Percentiles rank a stretch among this genome's conserved stretches.
phyloP scores from a whole-genome alignment of 2,797 vertebrate species.

The Sebastes reedi region DNA sequence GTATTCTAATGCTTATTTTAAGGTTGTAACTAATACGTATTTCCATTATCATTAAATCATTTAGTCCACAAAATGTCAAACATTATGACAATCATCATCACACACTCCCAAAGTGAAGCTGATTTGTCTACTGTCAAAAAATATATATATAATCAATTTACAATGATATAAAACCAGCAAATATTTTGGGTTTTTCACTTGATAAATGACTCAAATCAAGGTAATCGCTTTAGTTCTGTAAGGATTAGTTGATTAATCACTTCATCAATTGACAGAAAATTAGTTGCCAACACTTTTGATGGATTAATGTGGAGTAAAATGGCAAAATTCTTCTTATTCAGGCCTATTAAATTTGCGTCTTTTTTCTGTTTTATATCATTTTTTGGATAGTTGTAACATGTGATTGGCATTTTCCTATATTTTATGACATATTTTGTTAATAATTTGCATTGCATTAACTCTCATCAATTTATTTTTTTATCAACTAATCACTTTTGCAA shows the following conservation, averaged over 20 bases:
- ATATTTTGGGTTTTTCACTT: neutral
- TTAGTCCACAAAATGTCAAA: neutral
- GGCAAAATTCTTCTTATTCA: neutral
- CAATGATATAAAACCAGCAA: neutral
- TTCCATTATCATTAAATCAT: neutral
- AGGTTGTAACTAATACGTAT: neutral
- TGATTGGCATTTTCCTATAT: neutral
- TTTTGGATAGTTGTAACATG: neutral
- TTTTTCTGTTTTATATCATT: neutral
- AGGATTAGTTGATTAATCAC: neutral
- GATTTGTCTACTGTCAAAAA: no score
- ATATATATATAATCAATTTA: neutral
- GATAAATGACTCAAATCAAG: neutral
- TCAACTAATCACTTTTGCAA: no score
- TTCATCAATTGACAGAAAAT: neutral
- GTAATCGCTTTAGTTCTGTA: neutral
- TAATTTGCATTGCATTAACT: neutral
- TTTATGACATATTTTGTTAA: neutral
- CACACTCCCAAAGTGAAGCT: no score
- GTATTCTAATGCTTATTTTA: neutral
- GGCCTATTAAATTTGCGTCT: neutral
- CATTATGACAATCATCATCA: no score
- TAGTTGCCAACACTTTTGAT: neutral
- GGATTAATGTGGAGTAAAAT: neutral
- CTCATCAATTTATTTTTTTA: no score